Conservation (phyloP, 2,113 vertebrate species). For the Salvelinus fontinalis region DNA sequence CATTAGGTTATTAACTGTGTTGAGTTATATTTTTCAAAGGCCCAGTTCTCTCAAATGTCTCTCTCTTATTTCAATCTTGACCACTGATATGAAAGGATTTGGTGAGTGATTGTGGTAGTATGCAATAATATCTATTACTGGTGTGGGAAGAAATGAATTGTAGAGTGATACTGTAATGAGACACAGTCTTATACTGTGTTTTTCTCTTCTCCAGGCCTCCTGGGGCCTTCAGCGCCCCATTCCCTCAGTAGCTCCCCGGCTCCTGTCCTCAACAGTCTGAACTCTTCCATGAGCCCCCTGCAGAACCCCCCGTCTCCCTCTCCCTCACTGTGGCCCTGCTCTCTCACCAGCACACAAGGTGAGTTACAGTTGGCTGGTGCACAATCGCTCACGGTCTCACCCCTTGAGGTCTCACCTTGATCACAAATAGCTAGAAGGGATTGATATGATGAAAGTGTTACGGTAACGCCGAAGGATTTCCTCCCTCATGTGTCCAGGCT, state of each 20-base stretch:
- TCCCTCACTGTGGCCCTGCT: constrained; percentile 86
- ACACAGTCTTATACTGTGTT: background rate
- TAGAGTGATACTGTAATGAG: background rate
- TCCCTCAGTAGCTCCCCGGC: constrained; percentile 80
- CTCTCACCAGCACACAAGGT: constrained; percentile 87
- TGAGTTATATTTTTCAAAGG: constrained; percentile 19
- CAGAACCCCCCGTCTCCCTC: constrained; percentile 86
- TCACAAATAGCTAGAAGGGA: too few species aligned
- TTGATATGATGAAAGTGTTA: background rate
- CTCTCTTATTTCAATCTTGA: constrained; percentile 36
- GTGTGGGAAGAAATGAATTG: background rate
- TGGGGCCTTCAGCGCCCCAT: constrained; percentile 82
- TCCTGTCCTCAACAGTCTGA: constrained; percentile 86
- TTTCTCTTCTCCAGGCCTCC: constrained; percentile 76
- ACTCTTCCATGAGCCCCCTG: constrained; percentile 84
- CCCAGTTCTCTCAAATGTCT: constrained; percentile 32
- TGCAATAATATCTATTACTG: background rate
- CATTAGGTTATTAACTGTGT: constrained; percentile 42
- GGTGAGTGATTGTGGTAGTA: constrained; percentile 48
- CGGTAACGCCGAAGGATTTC: background rate
- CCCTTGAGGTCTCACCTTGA: too few species aligned
- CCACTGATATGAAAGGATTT: background rate
- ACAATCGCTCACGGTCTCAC: too few species aligned
- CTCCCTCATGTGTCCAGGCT: constrained; percentile 70
- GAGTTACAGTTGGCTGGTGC: background rate